Evolutionary conservation across 2,797 vertebrate species (phyloP).

Genomic region (Perdix hodgsoniae): DNA sequence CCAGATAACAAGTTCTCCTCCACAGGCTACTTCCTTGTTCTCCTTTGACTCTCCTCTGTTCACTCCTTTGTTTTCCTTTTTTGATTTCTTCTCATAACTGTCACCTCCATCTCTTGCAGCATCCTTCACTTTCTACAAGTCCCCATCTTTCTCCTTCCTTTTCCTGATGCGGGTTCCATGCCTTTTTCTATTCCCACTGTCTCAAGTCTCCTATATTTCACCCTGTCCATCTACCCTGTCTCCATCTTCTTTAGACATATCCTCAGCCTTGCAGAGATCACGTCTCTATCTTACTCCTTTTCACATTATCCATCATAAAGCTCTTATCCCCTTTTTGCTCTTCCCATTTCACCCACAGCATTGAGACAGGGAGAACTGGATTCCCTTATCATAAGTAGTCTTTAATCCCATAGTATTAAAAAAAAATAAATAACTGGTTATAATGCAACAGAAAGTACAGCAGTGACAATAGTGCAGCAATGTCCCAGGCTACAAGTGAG

Average conservation of each 20-base stretch:
- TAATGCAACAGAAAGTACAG: no score
- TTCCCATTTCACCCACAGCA: not conserved
- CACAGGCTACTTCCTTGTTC: not conserved
- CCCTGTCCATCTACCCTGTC: not conserved
- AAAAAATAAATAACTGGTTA: not conserved
- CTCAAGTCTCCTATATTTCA: not conserved
- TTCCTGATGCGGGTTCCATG: not conserved
- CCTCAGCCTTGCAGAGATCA: not conserved
- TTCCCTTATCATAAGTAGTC: not conserved
- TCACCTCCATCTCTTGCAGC: not conserved
- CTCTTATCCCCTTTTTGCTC: not conserved
- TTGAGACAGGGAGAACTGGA: not conserved
- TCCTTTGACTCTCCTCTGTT: not conserved
- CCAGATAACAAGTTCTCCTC: not conserved
- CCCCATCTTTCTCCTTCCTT: not conserved
- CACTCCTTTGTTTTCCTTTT: not conserved
- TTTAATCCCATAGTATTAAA: not conserved
- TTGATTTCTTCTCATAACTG: not conserved
- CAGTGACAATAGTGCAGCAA: no score
- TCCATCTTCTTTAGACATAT: not conserved
- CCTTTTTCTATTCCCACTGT: not conserved
- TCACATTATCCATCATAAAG: not conserved
- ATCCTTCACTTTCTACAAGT: not conserved
- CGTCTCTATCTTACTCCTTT: not conserved
- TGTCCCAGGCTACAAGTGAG: no score